Percentiles rank a stretch among this genome's conserved stretches.
Evolutionary conservation across 2,888 invertebrate species (phyloP).

Genomic region (Julus scanicus): DNA sequence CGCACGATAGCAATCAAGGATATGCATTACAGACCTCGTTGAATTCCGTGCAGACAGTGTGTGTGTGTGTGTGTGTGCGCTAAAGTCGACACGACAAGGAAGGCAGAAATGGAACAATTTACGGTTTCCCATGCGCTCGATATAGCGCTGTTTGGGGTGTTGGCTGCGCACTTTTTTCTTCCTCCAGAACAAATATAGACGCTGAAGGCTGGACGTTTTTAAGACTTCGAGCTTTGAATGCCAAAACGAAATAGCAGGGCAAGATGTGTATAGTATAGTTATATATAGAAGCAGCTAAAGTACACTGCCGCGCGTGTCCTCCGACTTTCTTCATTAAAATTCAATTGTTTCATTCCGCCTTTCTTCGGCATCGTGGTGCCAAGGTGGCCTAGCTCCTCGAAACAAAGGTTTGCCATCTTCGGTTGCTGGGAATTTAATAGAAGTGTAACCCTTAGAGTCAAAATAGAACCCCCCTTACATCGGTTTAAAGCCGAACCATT

Average conservation of each 20-base stretch:
- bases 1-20: background rate
- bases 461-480: too few species aligned
- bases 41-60: background rate
- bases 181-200: background rate
- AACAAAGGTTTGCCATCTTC: too few species aligned
- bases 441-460: too few species aligned
- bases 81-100: conserved; percentile 2
- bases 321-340: background rate
- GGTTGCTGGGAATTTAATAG: too few species aligned
- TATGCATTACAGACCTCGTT: conserved; percentile 6
- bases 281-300: background rate
- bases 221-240: background rate
- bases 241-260: background rate
- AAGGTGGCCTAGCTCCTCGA: background rate
- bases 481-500: too few species aligned
- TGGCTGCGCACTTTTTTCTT: conserved; percentile 7
- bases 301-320: background rate
- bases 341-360: background rate
- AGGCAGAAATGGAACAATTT: background rate
- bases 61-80: conserved; percentile 8
- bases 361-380: background rate
- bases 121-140: background rate
- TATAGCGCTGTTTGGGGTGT: conserved; percentile 11
- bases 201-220: conserved; percentile 1
- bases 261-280: background rate